These are phyloP conservation scores for Dendrolimus punctatus DNA, from an alignment of 1,140 invertebrate genomes.

Conservation along the genomic window DNA sequence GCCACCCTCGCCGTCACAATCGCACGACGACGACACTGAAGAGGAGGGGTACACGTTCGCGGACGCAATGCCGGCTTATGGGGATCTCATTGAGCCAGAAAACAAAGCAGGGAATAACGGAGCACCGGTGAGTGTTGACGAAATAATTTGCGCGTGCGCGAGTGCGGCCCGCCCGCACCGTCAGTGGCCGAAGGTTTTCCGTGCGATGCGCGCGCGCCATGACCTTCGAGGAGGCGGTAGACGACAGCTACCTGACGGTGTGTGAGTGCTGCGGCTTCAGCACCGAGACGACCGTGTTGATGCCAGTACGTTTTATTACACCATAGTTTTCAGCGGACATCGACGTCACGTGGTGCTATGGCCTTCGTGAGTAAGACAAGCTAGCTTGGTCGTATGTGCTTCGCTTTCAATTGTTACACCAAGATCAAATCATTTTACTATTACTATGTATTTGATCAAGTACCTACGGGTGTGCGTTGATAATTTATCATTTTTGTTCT, in stretches of 20 bases:
- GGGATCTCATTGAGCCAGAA: conserved; percentile 62
- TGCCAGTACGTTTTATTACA: conserved; percentile 64
- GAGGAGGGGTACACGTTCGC: conserved; percentile 44
- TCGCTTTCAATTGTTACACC: conserved; percentile 11
- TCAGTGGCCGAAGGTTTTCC: conserved; percentile 37
- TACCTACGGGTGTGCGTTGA: conserved; percentile 13
- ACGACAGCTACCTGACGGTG: conserved; percentile 61
- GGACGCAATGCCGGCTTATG: conserved; percentile 64
- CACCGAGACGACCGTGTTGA: conserved; percentile 61
- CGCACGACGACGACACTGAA: conserved; percentile 50
- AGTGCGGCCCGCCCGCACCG: conserved; percentile 14
- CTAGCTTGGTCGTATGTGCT: conserved; percentile 32
- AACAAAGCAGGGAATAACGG: conserved; percentile 31
- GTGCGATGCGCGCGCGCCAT: conserved; percentile 64
- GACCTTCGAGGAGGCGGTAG: conserved; percentile 63
- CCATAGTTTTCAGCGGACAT: conserved; percentile 54
- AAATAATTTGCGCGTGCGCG: conserved; percentile 16
- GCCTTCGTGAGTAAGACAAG: conserved; percentile 59
- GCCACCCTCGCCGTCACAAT: conserved; percentile 45
- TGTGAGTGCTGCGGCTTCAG: conserved; percentile 71
- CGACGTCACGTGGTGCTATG: conserved; percentile 33
- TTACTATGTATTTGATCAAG: conserved; percentile 25
- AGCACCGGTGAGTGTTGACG: conserved; percentile 42
- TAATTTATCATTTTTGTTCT: not conserved
- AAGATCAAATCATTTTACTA: conserved; percentile 4